Base-by-base conservation (phyloP, 2,797 vertebrate species). In the Esox lucius region DNA sequence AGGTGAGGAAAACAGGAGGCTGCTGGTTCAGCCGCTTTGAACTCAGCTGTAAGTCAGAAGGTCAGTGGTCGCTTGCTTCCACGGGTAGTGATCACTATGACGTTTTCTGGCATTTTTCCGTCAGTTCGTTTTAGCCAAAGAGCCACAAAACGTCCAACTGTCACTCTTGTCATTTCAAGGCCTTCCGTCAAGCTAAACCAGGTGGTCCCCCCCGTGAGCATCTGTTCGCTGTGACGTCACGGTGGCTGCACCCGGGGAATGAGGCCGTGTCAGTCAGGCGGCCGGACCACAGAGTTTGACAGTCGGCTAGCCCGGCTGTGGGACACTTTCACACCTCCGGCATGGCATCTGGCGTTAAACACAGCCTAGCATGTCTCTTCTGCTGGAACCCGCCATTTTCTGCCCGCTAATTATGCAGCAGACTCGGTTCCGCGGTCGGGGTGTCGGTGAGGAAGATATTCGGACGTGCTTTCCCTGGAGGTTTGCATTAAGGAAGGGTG, bases 361-460 rank as follows among this genome's bases (percentile, higher is more conserved):
- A 11, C 72, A 76, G 33, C 15, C 74, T 42, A 42, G 39, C 39
- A 9, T 78, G 70, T 46, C 73, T 74, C 70, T 78, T 77, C 79
- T 84, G 84, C 73, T 77, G 83, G 80, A 84, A 61, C 66, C 67
- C 73, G 48, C 73, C 46, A 22, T 48, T 75, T 72, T 72, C 61
- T 59, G 48, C 26, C 72, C 49, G 74, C 86, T 24, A 83, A 85
- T 87, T 80, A 87, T 87, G 48, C 65, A 88, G 66, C 19, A 64
- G 72, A 68, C 68, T 2, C 53, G n/a, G 46, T 68, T 64, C 71
- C 74, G 53, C 75, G 80, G 73, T 75, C 66, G 35, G 69, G 19
- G 42, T 49, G 46, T 68, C 74, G 67, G 86, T 80, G 79, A 79
- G 39, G 5, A 5, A 59, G 74, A 84, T 78, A 78, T 59, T 49